Base-by-base conservation (phyloP, 1,140 invertebrate genomes). In the Heliconius melpomene region DNA sequence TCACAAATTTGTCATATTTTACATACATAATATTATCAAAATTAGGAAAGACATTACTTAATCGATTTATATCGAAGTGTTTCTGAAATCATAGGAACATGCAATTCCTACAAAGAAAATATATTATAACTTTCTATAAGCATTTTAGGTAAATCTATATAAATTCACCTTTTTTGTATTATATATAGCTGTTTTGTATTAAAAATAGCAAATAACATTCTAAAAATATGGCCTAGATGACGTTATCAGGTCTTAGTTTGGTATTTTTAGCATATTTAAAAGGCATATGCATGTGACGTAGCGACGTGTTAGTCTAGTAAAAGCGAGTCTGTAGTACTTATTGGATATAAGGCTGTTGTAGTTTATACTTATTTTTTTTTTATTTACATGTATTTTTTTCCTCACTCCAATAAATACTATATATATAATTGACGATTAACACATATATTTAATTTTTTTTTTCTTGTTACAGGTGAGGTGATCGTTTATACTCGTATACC, bases 381-480 rank as follows among this genome's bases (percentile, higher is more conserved):
- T 6, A 36, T 36, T 36, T 36, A 36, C 11, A 40, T 7, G 32
- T 13, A 11, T 46, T 46, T 13, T 46, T 46, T 16, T n/a, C n/a
- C 3, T 40, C 0, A 40, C 40, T 13, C 2, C 1, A 13, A 0
- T 46, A 46, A 46, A 46, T 46, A 46, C 3, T 46, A 16, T 46
- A 46, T 46, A 16, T 46, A 46, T 46, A 46, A 16, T 16, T 46
- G 0, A 46, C 13, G 0, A 46, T 46, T 5, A 46, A 46, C 0
- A 46, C 3, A 46, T 1, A 46, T 46, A 46, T 46, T 46, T 16
- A 16, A 46, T 20, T 57, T 3, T 8, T 23, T 23, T 46, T 71
- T 75, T 74, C 74, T 36, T 79, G 73, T 79, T 79, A 52, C 78
- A 79, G 78, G 78, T 79, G 32, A 79, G 73, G 26, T 38, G 38